Evolutionary conservation across 2,888 invertebrate genomes (phyloP).

Genomic region (Stenolophus ochropezus): DNA sequence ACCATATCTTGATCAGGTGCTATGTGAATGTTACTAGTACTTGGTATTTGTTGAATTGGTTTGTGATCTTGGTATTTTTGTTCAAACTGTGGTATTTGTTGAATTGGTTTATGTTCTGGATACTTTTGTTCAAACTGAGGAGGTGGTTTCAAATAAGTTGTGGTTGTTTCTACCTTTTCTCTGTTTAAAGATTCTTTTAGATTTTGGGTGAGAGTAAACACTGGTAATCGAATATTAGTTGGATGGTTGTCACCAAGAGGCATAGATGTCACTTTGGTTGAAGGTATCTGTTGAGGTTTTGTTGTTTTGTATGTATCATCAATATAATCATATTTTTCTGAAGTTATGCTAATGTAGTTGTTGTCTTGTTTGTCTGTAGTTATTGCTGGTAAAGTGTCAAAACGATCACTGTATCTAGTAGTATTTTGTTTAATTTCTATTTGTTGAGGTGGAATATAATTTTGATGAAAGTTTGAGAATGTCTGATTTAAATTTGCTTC

Average conservation of each 20-base stretch:
- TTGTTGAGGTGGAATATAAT: constrained; percentile 4
- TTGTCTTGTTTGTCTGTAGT: constrained; percentile 52
- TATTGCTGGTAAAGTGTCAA: constrained; percentile 11
- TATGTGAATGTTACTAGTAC: constrained; percentile 79
- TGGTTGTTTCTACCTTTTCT: constrained; percentile 68
- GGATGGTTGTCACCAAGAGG: constrained; percentile 71
- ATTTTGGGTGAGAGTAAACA: constrained; percentile 70
- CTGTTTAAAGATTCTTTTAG: constrained; percentile 70
- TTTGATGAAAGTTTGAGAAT: constrained; percentile 16
- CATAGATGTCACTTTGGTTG: constrained; percentile 70
- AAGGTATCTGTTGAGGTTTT: constrained; percentile 53
- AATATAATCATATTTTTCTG: constrained; percentile 47
- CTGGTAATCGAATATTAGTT: constrained; percentile 26
- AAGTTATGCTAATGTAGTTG: constrained; percentile 54
- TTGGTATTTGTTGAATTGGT: constrained; percentile 71
- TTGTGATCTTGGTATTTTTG: constrained; percentile 67
- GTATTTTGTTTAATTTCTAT: constrained; percentile 4
- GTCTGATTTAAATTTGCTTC: constrained; percentile 19
- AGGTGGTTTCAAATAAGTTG: constrained; percentile 63
- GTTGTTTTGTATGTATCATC: constrained; percentile 40
- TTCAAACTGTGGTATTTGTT: too few species aligned
- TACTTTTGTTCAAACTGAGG: constrained; percentile 32
- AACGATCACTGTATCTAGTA: constrained; percentile 33
- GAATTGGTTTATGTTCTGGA: background rate
- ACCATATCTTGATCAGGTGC: constrained; percentile 80